These are phyloP conservation scores for Paedocypris micromegethes DNA, from an alignment of 2,797 vertebrate species.

Conservation along the genomic window DNA sequence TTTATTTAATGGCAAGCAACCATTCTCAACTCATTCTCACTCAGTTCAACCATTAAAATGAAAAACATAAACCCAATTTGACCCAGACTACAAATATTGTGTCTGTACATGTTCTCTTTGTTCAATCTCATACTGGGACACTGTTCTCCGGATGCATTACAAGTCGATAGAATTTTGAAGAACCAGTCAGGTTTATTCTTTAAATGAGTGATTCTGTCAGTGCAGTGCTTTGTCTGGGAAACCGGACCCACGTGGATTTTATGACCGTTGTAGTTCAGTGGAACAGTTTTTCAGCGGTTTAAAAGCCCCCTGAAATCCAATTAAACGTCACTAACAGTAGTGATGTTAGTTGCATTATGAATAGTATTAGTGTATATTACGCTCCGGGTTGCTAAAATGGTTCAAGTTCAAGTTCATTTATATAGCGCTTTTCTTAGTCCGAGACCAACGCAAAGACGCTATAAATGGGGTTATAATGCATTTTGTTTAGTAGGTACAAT, in stretches of 20 bases:
- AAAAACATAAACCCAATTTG: slow-evolving; percentile 20
- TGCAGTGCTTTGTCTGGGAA: slow-evolving; percentile 27
- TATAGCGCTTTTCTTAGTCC: too few species aligned
- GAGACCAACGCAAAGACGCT: too few species aligned
- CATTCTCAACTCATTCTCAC: too few species aligned
- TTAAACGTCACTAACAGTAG: slow-evolving; percentile 14
- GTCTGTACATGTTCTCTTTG: slow-evolving; percentile 25
- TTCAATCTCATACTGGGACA: slow-evolving; percentile 32
- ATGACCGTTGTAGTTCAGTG: slow-evolving; percentile 33
- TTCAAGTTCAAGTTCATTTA: too few species aligned
- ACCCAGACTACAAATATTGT: slow-evolving; percentile 16
- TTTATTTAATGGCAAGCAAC: too few species aligned
- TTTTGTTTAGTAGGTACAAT: too few species aligned
- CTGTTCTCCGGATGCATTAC: slow-evolving; percentile 20
- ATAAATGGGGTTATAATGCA: too few species aligned
- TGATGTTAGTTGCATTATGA: background rate
- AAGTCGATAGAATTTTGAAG: slow-evolving; percentile 3
- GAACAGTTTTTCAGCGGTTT: slow-evolving; percentile 38
- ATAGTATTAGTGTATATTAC: slow-evolving; percentile 13
- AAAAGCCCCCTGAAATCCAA: slow-evolving; percentile 11
- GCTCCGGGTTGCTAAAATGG: too few species aligned
- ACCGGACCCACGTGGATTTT: slow-evolving; percentile 19
- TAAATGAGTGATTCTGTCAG: slow-evolving; percentile 14
- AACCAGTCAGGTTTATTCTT: slow-evolving; percentile 22
- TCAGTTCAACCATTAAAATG: background rate